Evolutionary conservation across 1,140 invertebrate genomes (phyloP).

Genomic region (Wiebesia pumilae): DNA sequence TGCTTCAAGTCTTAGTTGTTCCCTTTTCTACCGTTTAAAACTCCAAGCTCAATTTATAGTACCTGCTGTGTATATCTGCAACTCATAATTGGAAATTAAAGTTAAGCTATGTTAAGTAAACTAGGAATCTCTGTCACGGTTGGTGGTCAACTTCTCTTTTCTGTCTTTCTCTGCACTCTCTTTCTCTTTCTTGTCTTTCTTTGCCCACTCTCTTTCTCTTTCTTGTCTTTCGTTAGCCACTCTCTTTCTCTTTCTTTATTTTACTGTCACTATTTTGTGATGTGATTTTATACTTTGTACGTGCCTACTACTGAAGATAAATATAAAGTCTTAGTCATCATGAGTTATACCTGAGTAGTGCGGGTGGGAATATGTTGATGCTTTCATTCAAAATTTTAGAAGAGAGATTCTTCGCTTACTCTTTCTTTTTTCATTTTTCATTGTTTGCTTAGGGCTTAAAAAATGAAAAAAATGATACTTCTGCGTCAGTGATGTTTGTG

Average conservation of each 20-base stretch:
- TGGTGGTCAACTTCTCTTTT: slow-evolving; percentile 47
- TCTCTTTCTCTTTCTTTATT: not conserved
- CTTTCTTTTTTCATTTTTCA: slow-evolving; percentile 1
- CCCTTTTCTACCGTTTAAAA: not conserved
- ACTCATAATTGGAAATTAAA: slow-evolving; percentile 63
- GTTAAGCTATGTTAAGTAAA: slow-evolving; percentile 60
- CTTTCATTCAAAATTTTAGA: slow-evolving; percentile 3
- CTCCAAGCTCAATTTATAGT: not conserved
- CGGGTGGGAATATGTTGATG: not conserved
- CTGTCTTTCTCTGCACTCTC: slow-evolving; percentile 44
- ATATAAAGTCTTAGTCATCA: slow-evolving; percentile 31
- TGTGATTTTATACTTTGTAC: not conserved
- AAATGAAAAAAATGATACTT: slow-evolving; percentile 9
- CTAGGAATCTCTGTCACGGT: slow-evolving; percentile 36
- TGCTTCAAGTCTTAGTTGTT: not conserved
- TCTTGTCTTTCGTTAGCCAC: not conserved
- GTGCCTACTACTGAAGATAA: slow-evolving; percentile 14
- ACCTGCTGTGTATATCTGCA: slow-evolving; percentile 1
- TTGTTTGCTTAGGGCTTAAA: slow-evolving; percentile 25
- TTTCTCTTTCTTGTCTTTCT: not conserved
- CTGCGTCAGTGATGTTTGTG: slow-evolving; percentile 7
- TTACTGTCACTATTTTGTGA: not conserved
- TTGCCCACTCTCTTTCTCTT: not conserved
- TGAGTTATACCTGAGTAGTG: not conserved
- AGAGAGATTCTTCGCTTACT: not conserved